These are phyloP conservation scores for Thereva nobilitata DNA, from an alignment of 2,888 invertebrate species.

Conservation along the genomic window DNA sequence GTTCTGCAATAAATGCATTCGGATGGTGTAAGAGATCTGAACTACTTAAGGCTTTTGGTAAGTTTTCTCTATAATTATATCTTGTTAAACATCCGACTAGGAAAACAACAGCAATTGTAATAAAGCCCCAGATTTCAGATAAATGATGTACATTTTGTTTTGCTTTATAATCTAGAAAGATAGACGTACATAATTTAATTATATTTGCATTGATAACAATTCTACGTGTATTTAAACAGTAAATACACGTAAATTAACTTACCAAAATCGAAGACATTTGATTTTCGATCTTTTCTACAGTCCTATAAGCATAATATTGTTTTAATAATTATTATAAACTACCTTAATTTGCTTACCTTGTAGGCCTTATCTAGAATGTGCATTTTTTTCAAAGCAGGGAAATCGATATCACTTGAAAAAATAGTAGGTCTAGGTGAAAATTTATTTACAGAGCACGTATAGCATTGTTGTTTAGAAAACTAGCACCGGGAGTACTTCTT, in stretches of 20 bases:
- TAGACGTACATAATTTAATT: not conserved
- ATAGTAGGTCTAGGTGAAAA: not conserved
- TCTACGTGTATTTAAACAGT: conserved; percentile 30
- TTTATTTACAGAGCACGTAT: not conserved
- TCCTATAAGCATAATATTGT: conserved; percentile 38
- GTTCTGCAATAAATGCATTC: conserved; percentile 64
- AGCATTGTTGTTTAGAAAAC: no score
- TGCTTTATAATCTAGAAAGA: conserved; percentile 45
- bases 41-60: conserved; percentile 47
- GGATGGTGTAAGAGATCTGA: conserved; percentile 47
- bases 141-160: conserved; percentile 51
- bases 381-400: conserved; percentile 32
- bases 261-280: conserved; percentile 43
- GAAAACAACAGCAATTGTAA: conserved; percentile 44
- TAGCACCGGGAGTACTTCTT: no score
- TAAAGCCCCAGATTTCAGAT: conserved; percentile 47
- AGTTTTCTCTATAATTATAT: conserved; percentile 47
- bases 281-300: conserved; percentile 41
- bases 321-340: not conserved
- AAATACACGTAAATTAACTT: conserved; percentile 3
- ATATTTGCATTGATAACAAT: not conserved
- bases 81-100: conserved; percentile 45
- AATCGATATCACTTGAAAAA: not conserved
- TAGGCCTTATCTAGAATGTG: conserved; percentile 41
- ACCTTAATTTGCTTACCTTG: conserved; percentile 39